These are phyloP conservation scores for Morelia viridis DNA, from an alignment of 2,797 vertebrate genomes.

Conservation along the genomic window DNA sequence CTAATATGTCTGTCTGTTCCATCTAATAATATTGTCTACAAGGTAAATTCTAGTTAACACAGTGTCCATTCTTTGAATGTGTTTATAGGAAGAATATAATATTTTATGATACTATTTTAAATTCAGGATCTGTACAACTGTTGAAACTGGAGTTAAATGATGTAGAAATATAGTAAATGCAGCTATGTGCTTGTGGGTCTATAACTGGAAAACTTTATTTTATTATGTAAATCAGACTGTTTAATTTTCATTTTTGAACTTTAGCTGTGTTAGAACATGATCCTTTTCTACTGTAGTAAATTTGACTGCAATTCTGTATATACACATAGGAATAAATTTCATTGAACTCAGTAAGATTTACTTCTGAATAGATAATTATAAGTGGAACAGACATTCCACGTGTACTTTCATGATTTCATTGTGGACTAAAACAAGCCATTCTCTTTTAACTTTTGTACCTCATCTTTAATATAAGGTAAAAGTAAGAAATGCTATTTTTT, in stretches of 20 bases:
- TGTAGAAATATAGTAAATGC: background rate
- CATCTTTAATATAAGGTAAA: background rate
- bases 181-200: too few relatives aligned
- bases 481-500: background rate
- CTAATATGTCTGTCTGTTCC: background rate
- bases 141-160: background rate
- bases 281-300: background rate
- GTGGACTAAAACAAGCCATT: background rate
- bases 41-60: background rate
- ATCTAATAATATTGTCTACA: background rate
- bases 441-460: background rate
- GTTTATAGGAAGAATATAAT: background rate
- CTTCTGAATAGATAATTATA: background rate
- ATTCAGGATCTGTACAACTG: background rate
- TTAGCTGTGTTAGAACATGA: background rate
- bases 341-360: background rate
- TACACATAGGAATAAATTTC: background rate
- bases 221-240: background rate
- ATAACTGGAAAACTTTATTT: background rate
- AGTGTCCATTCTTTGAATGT: background rate
- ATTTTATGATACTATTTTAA: background rate
- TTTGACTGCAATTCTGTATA: background rate
- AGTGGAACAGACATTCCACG: background rate
- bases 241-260: background rate
- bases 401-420: background rate